phyloP scores from a whole-genome alignment of 2,113 vertebrate genomes.

The Cochlearius cochlearius region DNA sequence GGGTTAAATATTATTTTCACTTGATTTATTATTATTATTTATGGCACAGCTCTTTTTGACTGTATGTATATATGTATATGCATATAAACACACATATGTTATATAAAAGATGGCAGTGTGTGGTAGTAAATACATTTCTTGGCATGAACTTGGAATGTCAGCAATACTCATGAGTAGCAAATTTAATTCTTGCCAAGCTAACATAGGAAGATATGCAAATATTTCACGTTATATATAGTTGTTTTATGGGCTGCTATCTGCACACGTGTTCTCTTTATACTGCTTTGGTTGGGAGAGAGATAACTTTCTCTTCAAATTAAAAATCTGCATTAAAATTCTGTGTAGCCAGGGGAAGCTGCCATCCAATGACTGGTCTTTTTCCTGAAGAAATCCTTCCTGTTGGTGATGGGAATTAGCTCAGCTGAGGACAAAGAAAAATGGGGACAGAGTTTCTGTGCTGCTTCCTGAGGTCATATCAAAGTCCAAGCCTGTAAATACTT shows the following conservation, averaged over 20 bases:
- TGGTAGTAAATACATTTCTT: constrained; percentile 54
- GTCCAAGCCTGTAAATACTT: constrained; percentile 33
- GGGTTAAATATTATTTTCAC: background rate
- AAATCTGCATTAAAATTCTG: background rate
- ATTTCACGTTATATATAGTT: background rate
- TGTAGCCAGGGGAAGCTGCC: background rate
- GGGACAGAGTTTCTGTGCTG: background rate
- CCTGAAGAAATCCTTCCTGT: background rate
- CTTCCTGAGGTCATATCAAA: background rate
- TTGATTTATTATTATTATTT: constrained; percentile 64
- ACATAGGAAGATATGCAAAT: constrained; percentile 42
- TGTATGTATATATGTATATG: background rate
- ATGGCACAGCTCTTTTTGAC: constrained; percentile 43
- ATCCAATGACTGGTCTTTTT: background rate
- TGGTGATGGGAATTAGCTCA: background rate
- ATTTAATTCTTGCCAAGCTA: constrained; percentile 46
- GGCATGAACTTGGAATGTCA: constrained; percentile 37
- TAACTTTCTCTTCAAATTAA: background rate
- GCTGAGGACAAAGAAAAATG: background rate
- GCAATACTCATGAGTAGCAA: constrained; percentile 36
- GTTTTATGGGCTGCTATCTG: background rate
- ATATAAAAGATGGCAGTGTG: constrained; percentile 42
- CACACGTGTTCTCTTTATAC: background rate
- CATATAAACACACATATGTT: constrained; percentile 5
- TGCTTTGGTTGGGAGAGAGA: background rate